Percentiles rank a stretch among this genome's conserved stretches.
Evolutionary conservation across 2,888 invertebrate genomes (phyloP).

Genomic region (Chymomyza amoena): DNA sequence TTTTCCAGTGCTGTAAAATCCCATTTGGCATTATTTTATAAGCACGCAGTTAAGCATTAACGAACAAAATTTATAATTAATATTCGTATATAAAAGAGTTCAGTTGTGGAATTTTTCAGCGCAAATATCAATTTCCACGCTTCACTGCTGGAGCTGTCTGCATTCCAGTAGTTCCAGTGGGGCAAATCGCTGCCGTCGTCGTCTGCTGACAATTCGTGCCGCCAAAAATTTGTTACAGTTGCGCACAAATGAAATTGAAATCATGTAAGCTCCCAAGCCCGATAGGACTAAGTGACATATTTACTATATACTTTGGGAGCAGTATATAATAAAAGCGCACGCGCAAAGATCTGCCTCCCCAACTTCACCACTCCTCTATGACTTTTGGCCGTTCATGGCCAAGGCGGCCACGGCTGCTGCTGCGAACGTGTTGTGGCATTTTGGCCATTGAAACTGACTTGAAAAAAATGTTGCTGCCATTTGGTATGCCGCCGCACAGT

Average conservation of each 20-base stretch:
- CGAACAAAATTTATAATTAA: not conserved
- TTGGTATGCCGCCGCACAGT: constrained; percentile 23
- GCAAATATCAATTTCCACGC: constrained; percentile 35
- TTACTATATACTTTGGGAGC: not conserved
- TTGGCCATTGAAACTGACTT: not conserved
- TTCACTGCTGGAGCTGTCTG: not conserved
- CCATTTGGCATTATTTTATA: too few relatives aligned
- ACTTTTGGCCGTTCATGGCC: constrained; percentile 5
- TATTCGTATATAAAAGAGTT: not conserved
- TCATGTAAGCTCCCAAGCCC: constrained; percentile 14
- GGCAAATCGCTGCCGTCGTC: not conserved
- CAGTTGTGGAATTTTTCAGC: not conserved
- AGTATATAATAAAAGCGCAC: not conserved
- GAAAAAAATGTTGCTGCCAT: constrained; percentile 30
- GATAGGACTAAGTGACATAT: not conserved
- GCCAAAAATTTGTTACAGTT: constrained; percentile 31
- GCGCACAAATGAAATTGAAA: constrained; percentile 40
- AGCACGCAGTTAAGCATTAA: too few relatives aligned
- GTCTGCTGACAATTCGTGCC: constrained; percentile 10
- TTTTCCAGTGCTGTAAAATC: too few relatives aligned
- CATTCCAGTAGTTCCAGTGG: not conserved
- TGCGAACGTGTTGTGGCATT: constrained; percentile 4
- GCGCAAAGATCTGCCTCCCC: not conserved
- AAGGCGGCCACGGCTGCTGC: not conserved
- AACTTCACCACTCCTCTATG: constrained; percentile 15